Base-by-base conservation (phyloP, 2,888 invertebrate genomes). In the Leptogaster cylindrica region DNA sequence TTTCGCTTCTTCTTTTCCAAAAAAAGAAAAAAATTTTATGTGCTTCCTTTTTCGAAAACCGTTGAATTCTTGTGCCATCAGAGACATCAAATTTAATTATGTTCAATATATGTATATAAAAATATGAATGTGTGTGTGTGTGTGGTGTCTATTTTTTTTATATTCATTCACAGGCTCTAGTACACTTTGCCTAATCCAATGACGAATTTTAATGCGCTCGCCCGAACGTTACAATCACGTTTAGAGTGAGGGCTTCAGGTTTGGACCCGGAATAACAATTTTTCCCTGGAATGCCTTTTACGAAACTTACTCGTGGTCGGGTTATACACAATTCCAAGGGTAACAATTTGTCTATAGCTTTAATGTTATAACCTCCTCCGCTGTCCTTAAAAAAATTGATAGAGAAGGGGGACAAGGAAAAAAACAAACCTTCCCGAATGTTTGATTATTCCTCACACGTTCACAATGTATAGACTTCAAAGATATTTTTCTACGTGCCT, bases 401-500 rank as follows among this genome's bases (percentile, higher is more conserved):
- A n/a, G n/a, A n/a, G n/a, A n/a, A n/a, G n/a, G n/a, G n/a, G n/a
- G n/a, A n/a, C n/a, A n/a, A n/a, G n/a, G n/a, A n/a, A n/a, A n/a
- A n/a, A n/a, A n/a, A n/a, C n/a, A n/a, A n/a, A n/a, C n/a, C n/a
- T n/a, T n/a, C n/a, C n/a, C n/a, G n/a, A 44, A 44, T 58, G 36
- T 61, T 67, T 69, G 41, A 31, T 41, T 33, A 69, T 69, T 67
- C 69, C 33, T 7, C 14, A 65, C 69, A 69, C 69, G 69, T 69
- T 65, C 69, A 18, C 23, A 65, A 51, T 58, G 67, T 69, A 69
- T 67, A 67, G 69, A 69, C 69, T 69, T 69, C 67, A 69, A 69
- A 69, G 69, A 69, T 69, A 69, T 67, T 67, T 69, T 69, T 69
- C 65, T 69, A 69, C 69, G 69, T 69, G 69, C 67, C 67, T 61